Conservation (phyloP, 2,113 vertebrate species). For the Parus major region DNA sequence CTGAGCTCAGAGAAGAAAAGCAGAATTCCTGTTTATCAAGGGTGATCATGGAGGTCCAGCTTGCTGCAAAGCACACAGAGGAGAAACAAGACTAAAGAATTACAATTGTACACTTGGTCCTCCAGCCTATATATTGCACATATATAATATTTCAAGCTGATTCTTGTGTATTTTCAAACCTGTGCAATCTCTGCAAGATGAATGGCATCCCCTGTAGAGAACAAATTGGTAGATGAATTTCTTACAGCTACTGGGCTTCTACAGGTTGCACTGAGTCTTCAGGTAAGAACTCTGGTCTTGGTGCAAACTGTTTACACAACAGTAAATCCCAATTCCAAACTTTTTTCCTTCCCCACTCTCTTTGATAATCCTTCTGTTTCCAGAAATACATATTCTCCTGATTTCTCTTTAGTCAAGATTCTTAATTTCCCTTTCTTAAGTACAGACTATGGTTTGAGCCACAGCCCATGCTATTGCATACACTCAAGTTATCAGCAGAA, state of each 20-base stretch:
- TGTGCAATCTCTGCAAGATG: background rate
- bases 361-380: background rate
- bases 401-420: background rate
- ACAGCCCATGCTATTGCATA: background rate
- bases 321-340: background rate
- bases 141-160: background rate
- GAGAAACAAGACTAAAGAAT: constrained; percentile 14
- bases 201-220: background rate
- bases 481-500: background rate
- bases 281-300: background rate
- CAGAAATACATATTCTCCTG: background rate
- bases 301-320: background rate
- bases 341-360: background rate
- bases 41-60: background rate
- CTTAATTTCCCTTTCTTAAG: background rate
- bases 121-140: background rate
- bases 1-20: constrained; percentile 1
- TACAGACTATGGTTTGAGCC: background rate
- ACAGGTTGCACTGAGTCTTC: background rate
- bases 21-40: constrained; percentile 12
- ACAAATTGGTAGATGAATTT: background rate
- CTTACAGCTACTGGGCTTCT: background rate
- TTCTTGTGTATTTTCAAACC: background rate
- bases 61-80: background rate
- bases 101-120: background rate